Base-by-base conservation (phyloP, 2,797 vertebrate genomes). In the Rhynchonycteris naso region DNA sequence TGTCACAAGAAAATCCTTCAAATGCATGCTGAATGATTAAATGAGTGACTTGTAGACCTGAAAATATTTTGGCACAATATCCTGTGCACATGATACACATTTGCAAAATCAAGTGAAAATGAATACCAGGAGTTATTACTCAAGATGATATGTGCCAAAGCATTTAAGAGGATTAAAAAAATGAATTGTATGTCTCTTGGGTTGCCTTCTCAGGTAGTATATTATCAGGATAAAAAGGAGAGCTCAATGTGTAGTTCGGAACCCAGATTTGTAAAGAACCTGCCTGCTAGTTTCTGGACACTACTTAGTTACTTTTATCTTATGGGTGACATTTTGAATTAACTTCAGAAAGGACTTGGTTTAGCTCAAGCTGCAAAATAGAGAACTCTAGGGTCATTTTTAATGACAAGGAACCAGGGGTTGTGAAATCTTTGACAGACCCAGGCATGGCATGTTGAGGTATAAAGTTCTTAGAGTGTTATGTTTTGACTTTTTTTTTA, bases 71-170 rank as follows among this genome's bases (percentile, higher is more conserved):
- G 35, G 47, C 58, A 9, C 5, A 65, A 35, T 85, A 30, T 35
- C 56, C 56, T 65, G 10, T 69, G 24, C 65, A 50, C 56, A 19
- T 21, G 30, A 38, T 63, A 33, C 4, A n/a, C 26, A 18, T 79
- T 92, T 85, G 38, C 58, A 91, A 94, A 86, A 75, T 65, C 90
- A 65, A 80, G 47, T 91, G 33, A 82, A 88, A 88, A 80, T 56
- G 26, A 68, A 79, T 59, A 47, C 26, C 35, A 12, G 11, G 15
- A 26, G 8, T 85, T 85, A 4, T 30, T 80, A 28, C 58, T 93
- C 19, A 82, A 82, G 35, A 83, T 93, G 30, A 26, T 54, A 68
- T 83, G 56, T 56, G 9, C 5, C 52, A 35, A 61, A 87, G 10
- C 21, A 8, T 68, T 90, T 50, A 61, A 88, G n/a, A 66, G 30